Conservation (phyloP, 2,888 invertebrate species). For the Lasioglossum figueresi region DNA sequence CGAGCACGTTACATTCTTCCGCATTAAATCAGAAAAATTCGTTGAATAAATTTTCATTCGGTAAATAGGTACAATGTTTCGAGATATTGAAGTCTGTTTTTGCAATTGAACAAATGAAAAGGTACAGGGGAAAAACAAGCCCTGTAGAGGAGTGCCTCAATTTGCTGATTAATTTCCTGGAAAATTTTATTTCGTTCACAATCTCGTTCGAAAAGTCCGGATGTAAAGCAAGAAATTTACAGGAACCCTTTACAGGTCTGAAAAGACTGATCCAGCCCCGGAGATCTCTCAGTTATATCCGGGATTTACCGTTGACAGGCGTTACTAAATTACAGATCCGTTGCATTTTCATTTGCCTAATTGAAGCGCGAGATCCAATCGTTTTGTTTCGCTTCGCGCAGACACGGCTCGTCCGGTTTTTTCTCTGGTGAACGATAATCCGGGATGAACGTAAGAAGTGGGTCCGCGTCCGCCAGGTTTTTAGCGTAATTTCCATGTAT, state of each 20-base stretch:
- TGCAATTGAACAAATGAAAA: not conserved
- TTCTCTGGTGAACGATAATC: conserved; percentile 13
- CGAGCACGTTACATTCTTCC: not conserved
- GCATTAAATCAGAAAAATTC: not conserved
- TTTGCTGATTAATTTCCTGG: not conserved
- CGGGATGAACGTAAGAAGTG: conserved; percentile 24
- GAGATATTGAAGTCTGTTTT: not conserved
- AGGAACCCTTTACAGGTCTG: not conserved
- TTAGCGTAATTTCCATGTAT: not conserved
- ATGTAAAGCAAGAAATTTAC: not conserved
- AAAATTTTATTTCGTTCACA: not conserved
- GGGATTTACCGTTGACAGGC: conserved; percentile 24
- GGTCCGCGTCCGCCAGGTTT: not conserved
- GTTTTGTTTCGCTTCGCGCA: conserved; percentile 18
- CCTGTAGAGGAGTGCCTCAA: not conserved
- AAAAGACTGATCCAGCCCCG: not conserved
- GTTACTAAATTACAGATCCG: conserved; percentile 39
- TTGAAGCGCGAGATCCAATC: conserved; percentile 49
- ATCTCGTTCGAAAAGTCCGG: not conserved
- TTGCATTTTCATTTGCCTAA: conserved; percentile 67
- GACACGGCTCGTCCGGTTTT: not conserved
- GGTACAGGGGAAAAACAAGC: not conserved
- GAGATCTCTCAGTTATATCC: not conserved
- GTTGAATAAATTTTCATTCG: not conserved
- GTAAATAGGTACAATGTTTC: not conserved